Evolutionary conservation across 1,140 invertebrate species (phyloP), one percentile per base, ranked within the genome.

Genomic region (Pentalonia nigronervosa): DNA sequence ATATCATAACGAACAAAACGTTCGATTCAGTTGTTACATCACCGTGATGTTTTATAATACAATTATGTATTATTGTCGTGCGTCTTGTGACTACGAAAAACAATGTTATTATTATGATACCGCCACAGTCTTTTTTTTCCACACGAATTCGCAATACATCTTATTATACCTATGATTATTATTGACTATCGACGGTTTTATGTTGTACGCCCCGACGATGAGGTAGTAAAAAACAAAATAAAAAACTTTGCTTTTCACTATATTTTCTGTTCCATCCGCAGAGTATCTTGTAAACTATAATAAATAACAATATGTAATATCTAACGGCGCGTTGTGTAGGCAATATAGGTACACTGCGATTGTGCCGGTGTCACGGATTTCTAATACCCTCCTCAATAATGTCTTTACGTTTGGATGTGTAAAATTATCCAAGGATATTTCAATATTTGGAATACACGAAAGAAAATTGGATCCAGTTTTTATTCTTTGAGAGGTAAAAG

Each of bases 11-110:
- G 41, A n/a, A 91, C 50, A 50, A 92, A 92, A 92, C 17, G 23
- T 92, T 83, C 30, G 47, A 83, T 92, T 76, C 25, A n/a, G 76
- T 76, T 76, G 34, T 76, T 91, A 76, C 34, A 21, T 25, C 36
- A 17, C 48, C 7, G 17, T 14, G 11, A 47, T 30, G 25, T 47
- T 30, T 86, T n/a, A 84, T 34, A 41, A 1, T 23, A 83, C 21
- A 45, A 47, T 48, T 48, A 8, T n/a, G 1, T 81, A 8, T 81
- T 36, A 81, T 53, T 53, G 14, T 53, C 23, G 14, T 23, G 34
- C 76, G 7, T 81, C 36, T 81, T 81, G 14, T 4, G 34, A 60
- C 25, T 67, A 11, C 25, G 9, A 67, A 9, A 67, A 67, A 11
- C 9, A 67, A 67, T 30, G n/a, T n/a, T n/a, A 23, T 7, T 25